A percentile compares a stretch with the other conserved stretches of the same genome.
phyloP scores from a whole-genome alignment of 2,113 vertebrate species.

The Setophaga petechia region DNA sequence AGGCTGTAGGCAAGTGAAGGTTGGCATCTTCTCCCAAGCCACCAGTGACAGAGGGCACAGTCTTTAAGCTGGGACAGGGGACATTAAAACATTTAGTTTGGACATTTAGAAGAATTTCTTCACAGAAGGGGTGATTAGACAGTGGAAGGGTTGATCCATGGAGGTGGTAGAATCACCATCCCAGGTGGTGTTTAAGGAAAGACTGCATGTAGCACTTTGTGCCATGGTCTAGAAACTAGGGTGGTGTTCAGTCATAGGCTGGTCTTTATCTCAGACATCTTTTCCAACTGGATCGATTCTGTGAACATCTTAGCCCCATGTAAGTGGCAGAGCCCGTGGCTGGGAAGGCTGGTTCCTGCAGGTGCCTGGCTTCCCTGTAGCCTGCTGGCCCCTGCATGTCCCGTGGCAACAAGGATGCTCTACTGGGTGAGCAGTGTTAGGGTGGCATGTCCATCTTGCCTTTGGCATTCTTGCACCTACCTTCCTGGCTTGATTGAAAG shows the following conservation, averaged over 20 bases:
- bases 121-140: no score
- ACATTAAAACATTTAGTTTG: no score
- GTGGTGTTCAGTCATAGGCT: background rate
- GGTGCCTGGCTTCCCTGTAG: background rate
- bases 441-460: background rate
- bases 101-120: no score
- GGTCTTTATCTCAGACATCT: background rate
- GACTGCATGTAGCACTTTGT: background rate
- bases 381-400: rapidly evolving
- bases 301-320: background rate
- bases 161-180: rapidly evolving
- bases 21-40: no score
- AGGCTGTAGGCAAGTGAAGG: no score
- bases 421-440: background rate
- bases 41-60: no score
- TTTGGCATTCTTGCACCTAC: rapidly evolving
- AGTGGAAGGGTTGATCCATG: rapidly evolving
- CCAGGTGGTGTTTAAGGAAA: background rate
- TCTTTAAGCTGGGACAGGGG: no score
- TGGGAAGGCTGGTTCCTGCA: background rate
- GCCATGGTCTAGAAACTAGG: background rate
- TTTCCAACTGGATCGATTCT: background rate
- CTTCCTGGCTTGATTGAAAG: background rate
- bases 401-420: background rate
- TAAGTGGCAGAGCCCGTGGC: rapidly evolving